Evolutionary conservation across 2,113 vertebrate genomes (phyloP).

Genomic region (Cettia cetti): DNA sequence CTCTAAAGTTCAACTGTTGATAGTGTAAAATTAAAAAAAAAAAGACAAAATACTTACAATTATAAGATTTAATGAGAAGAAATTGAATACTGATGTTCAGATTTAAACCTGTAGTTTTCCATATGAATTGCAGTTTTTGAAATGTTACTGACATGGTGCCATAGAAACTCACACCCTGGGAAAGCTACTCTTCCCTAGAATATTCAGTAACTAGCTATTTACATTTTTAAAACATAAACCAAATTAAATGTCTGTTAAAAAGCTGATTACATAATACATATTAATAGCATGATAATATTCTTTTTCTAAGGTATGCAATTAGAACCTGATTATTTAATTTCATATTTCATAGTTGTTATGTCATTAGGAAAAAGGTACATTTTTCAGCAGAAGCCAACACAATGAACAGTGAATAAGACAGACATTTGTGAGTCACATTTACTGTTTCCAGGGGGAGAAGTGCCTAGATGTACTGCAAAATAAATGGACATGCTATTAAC

Average conservation of each 20-base stretch:
- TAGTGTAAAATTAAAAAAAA: neutral
- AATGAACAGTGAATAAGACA: neutral
- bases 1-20: neutral
- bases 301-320: slow-evolving; percentile 19
- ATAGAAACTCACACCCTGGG: neutral
- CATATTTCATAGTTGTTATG: neutral
- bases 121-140: neutral
- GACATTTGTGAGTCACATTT: neutral
- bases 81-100: neutral
- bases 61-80: neutral
- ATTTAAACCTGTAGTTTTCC: neutral
- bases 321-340: slow-evolving; percentile 12
- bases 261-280: slow-evolving; percentile 6
- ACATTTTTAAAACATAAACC: slow-evolving; percentile 18
- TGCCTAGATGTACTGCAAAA: neutral
- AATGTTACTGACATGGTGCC: neutral
- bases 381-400: neutral
- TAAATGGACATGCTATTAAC: neutral
- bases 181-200: neutral
- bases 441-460: neutral
- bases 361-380: neutral
- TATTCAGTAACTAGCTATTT: slow-evolving; percentile 15
- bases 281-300: slow-evolving; percentile 4
- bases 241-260: slow-evolving; percentile 29
- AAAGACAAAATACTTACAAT: neutral